Conservation (phyloP, 1,140 invertebrate species). For the Lordiphosa collinella region DNA sequence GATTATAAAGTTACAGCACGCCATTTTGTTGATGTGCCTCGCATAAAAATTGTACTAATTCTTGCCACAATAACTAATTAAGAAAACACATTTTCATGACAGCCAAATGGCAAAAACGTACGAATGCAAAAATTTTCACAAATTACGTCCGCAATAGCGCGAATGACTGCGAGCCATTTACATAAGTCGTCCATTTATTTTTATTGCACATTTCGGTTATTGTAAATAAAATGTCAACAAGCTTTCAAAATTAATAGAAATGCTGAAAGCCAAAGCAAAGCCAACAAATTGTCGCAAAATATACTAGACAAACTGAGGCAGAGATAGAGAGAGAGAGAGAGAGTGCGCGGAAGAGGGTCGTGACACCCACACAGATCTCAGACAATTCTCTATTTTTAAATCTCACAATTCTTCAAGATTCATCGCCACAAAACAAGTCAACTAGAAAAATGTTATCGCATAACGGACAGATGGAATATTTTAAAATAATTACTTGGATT, state of each 20-base stretch:
- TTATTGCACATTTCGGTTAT: slow-evolving; percentile 38
- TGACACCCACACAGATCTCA: slow-evolving; percentile 30
- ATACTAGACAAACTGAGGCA: not conserved
- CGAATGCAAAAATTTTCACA: slow-evolving; percentile 34
- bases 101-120: slow-evolving; percentile 41
- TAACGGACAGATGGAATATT: slow-evolving; percentile 53
- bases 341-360: not conserved
- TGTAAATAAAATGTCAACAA: slow-evolving; percentile 52
- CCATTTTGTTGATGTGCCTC: slow-evolving; percentile 31
- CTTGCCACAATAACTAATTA: slow-evolving; percentile 44
- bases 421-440: slow-evolving; percentile 18
- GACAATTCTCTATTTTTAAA: slow-evolving; percentile 37
- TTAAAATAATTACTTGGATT: slow-evolving; percentile 43
- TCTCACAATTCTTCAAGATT: slow-evolving; percentile 9
- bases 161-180: slow-evolving; percentile 26
- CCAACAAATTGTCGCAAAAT: not conserved
- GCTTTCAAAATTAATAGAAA: slow-evolving; percentile 45
- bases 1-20: not conserved
- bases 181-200: slow-evolving; percentile 51
- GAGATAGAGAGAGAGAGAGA: not conserved
- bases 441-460: slow-evolving; percentile 30
- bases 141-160: slow-evolving; percentile 30
- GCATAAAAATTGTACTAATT: slow-evolving; percentile 36
- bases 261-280: slow-evolving; percentile 17
- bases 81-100: slow-evolving; percentile 47